phyloP scores from a whole-genome alignment of 2,888 invertebrate genomes.

The Andrena dorsata region DNA sequence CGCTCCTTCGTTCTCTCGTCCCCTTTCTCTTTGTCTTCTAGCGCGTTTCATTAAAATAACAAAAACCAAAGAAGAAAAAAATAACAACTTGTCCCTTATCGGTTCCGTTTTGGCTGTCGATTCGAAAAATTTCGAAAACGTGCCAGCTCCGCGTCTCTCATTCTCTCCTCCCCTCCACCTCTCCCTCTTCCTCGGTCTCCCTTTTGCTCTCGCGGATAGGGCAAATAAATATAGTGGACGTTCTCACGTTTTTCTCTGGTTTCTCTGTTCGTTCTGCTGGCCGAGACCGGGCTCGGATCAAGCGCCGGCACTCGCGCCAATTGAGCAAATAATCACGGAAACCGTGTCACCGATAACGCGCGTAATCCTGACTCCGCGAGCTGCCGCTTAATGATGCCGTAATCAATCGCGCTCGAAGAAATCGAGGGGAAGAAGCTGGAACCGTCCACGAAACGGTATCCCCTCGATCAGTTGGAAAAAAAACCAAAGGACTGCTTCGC shows the following conservation, averaged over 20 bases:
- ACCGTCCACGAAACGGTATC: not conserved
- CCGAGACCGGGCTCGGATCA: constrained; percentile 8
- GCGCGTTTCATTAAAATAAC: constrained; percentile 17
- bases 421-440: not conserved
- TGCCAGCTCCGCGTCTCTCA: no score
- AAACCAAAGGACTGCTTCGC: constrained; percentile 2
- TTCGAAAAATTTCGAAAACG: no score
- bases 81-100: not conserved
- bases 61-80: constrained; percentile 7
- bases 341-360: constrained; percentile 60
- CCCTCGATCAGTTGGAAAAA: constrained; percentile 16
- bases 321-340: constrained; percentile 73
- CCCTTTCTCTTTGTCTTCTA: constrained; percentile 10
- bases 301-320: constrained; percentile 57
- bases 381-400: constrained; percentile 56
- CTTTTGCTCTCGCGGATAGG: not conserved
- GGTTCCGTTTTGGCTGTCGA: no score
- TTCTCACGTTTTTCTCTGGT: not conserved
- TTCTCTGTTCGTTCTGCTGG: not conserved
- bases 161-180: not conserved
- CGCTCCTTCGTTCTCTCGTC: constrained; percentile 27
- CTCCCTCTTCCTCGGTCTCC: not conserved
- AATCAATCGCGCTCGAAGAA: constrained; percentile 24
- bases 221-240: not conserved
- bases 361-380: constrained; percentile 51